phyloP scores from a whole-genome alignment of 2,113 vertebrate genomes.

The Phycodurus eques region DNA sequence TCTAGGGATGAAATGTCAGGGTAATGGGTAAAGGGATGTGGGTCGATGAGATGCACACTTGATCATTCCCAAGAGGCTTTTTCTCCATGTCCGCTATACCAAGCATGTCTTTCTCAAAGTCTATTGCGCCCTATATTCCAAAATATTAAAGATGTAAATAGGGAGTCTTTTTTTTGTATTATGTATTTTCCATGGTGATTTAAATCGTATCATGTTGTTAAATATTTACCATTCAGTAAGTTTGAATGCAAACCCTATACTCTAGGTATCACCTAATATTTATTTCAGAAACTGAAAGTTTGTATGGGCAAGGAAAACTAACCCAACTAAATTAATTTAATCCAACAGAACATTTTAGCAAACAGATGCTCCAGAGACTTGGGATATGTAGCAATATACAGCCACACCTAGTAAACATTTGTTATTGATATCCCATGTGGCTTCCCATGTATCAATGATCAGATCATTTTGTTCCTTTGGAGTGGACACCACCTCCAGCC shows the following conservation, averaged over 20 bases:
- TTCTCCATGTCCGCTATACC: constrained; percentile 61
- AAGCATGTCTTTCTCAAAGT: constrained; percentile 61
- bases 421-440: constrained; percentile 58
- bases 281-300: constrained; percentile 25
- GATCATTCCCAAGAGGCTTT: constrained; percentile 79
- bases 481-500: constrained; percentile 43
- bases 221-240: constrained; percentile 21
- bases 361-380: constrained; percentile 1
- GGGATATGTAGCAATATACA: constrained; percentile 4
- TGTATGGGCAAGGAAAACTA: constrained; percentile 17
- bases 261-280: constrained; percentile 15
- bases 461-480: constrained; percentile 72
- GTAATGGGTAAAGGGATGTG: constrained; percentile 86
- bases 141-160: constrained; percentile 62
- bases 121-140: constrained; percentile 40
- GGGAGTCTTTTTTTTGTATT: constrained; percentile 35
- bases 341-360: neutral
- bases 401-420: constrained; percentile 54
- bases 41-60: constrained; percentile 79
- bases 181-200: constrained; percentile 40
- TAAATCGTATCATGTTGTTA: constrained; percentile 40
- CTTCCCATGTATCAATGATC: constrained; percentile 72
- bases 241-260: constrained; percentile 26
- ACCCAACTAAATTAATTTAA: constrained; percentile 11
- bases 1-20: constrained; percentile 85